phyloP scores from a whole-genome alignment of 2,888 invertebrate species.

The Hypercompe scribonia region DNA sequence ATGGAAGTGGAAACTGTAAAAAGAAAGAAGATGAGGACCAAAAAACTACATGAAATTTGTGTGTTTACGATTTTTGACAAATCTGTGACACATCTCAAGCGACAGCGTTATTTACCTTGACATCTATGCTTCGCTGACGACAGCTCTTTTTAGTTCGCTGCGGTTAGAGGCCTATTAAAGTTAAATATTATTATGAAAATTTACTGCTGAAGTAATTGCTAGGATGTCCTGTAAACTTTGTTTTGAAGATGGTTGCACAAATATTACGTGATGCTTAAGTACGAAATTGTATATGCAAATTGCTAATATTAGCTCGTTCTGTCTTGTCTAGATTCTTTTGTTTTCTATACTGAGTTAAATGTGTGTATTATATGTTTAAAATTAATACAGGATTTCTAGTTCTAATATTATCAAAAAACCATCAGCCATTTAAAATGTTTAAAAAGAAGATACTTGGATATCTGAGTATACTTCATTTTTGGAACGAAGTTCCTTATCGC shows the following conservation, averaged over 20 bases:
- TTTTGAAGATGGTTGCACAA: constrained; percentile 3
- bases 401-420: not conserved
- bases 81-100: not conserved
- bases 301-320: not conserved
- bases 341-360: not conserved
- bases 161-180: constrained; percentile 21
- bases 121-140: constrained; percentile 38
- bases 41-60: too few species aligned
- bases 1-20: not conserved
- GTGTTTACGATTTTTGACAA: too few species aligned
- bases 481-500: too few species aligned
- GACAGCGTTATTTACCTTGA: constrained; percentile 34
- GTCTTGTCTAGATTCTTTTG: constrained; percentile 1
- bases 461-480: too few species aligned
- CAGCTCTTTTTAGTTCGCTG: constrained; percentile 26
- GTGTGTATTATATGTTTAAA: not conserved
- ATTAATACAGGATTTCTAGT: not conserved
- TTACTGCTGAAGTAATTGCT: constrained; percentile 3
- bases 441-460: too few species aligned
- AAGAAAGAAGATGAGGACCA: not conserved
- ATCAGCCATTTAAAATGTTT: too few species aligned
- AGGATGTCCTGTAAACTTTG: constrained; percentile 14
- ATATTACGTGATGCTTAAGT: not conserved
- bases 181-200: constrained; percentile 14
- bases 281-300: not conserved